Percentiles rank a stretch among this genome's conserved stretches.
These are phyloP conservation scores for Lepus americanus DNA, from an alignment of 2,113 vertebrate genomes.

Conservation along the genomic window DNA sequence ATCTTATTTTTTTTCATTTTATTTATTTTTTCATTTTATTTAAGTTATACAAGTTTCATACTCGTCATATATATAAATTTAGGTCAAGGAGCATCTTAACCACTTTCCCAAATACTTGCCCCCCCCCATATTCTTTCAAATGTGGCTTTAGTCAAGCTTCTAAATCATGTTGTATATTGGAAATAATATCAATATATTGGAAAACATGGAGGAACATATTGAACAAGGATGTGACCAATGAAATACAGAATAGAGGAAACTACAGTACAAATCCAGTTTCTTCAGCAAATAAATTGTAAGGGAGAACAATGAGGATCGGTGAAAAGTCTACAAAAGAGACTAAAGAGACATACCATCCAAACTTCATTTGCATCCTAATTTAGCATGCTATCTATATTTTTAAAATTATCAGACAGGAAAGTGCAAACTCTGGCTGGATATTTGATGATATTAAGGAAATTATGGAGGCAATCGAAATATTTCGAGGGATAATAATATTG, in stretches of 20 bases:
- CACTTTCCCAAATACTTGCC: too few species aligned
- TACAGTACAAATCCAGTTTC: background rate
- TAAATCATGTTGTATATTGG: background rate
- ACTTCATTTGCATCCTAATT: background rate
- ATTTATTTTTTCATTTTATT: too few species aligned
- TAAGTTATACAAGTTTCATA: too few species aligned
- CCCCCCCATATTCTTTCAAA: slow-evolving; percentile 45
- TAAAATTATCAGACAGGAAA: background rate
- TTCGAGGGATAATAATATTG: background rate
- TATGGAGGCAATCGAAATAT: background rate
- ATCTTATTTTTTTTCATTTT: too few species aligned
- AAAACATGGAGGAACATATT: background rate
- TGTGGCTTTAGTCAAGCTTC: background rate
- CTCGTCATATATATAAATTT: too few species aligned
- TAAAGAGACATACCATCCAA: background rate
- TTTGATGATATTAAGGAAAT: slow-evolving; percentile 46
- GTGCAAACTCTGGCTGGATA: background rate
- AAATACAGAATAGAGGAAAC: slow-evolving; percentile 40
- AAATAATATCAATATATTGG: background rate
- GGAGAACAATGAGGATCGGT: background rate
- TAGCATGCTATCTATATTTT: background rate
- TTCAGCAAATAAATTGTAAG: background rate
- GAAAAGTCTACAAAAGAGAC: background rate
- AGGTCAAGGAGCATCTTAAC: too few species aligned
- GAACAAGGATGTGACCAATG: background rate